A percentile compares a stretch with the other conserved stretches of the same genome.
These are phyloP conservation scores for Tinea semifulvella DNA, from an alignment of 2,888 invertebrate species.

Conservation along the genomic window DNA sequence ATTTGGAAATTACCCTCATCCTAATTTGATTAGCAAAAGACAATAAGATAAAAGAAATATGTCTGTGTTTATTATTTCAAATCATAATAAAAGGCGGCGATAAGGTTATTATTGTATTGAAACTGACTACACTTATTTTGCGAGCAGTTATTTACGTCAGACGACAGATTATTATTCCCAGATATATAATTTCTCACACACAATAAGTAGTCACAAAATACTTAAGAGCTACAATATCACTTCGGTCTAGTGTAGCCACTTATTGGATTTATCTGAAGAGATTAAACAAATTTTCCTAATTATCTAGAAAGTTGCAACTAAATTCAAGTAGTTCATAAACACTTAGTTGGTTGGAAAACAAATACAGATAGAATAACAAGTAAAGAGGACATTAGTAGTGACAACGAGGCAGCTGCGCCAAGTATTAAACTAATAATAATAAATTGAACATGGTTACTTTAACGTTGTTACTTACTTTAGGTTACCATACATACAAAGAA, in stretches of 20 bases:
- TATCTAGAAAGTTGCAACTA: slow-evolving; percentile 1
- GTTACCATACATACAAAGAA: slow-evolving; percentile 4
- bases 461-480: background rate
- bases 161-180: background rate
- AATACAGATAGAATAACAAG: slow-evolving; percentile 13
- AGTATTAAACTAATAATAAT: slow-evolving; percentile 12
- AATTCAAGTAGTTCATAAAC: slow-evolving; percentile 8
- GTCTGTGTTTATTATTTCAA: no score
- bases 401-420: slow-evolving; percentile 11
- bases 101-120: no score
- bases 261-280: background rate
- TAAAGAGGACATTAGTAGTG: slow-evolving; percentile 11
- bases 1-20: no score
- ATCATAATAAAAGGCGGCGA: no score
- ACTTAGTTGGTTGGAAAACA: slow-evolving; percentile 8
- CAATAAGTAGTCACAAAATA: background rate
- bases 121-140: no score
- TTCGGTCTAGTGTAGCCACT: background rate
- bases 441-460: slow-evolving; percentile 9
- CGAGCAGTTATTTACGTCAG: no score
- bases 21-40: no score
- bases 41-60: no score
- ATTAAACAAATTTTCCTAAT: slow-evolving; percentile 12
- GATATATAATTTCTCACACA: background rate
- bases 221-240: background rate